A percentile compares a stretch with the other conserved stretches of the same genome.
Evolutionary conservation across 2,888 invertebrate species (phyloP).

Genomic region (Amphipyra berbera): DNA sequence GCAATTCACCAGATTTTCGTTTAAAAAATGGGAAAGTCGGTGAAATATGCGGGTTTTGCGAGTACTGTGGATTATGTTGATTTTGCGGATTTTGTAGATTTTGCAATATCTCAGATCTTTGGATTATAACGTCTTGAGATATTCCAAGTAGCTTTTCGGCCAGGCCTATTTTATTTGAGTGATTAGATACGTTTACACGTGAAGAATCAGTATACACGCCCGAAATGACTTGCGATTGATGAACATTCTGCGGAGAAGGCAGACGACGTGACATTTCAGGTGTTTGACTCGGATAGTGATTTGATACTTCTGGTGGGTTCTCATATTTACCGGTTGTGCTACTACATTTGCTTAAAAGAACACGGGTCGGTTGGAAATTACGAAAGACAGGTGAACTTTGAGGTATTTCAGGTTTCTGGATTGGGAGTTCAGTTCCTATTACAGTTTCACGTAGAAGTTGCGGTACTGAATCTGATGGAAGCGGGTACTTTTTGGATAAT

Average conservation of each 20-base stretch:
- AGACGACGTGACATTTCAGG: background rate
- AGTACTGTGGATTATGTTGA: background rate
- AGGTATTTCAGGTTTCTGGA: constrained; percentile 1
- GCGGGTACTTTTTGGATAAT: background rate
- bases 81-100: background rate
- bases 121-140: constrained; percentile 7
- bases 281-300: constrained; percentile 1
- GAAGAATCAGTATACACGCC: constrained; percentile 1
- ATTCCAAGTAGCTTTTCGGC: background rate
- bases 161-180: constrained; percentile 4
- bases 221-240: constrained; percentile 11
- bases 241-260: background rate
- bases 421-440: background rate
- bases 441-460: background rate
- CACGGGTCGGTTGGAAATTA: background rate
- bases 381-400: background rate
- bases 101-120: constrained; percentile 10
- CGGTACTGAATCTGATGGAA: background rate
- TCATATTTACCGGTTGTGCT: background rate
- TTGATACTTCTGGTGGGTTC: constrained; percentile 4
- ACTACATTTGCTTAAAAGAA: constrained; percentile 3
- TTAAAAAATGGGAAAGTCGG: background rate
- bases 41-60: background rate
- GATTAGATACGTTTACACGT: background rate
- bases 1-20: background rate